These are phyloP conservation scores for Melanotaenia boesemani DNA, from an alignment of 2,797 vertebrate genomes.

Conservation along the genomic window DNA sequence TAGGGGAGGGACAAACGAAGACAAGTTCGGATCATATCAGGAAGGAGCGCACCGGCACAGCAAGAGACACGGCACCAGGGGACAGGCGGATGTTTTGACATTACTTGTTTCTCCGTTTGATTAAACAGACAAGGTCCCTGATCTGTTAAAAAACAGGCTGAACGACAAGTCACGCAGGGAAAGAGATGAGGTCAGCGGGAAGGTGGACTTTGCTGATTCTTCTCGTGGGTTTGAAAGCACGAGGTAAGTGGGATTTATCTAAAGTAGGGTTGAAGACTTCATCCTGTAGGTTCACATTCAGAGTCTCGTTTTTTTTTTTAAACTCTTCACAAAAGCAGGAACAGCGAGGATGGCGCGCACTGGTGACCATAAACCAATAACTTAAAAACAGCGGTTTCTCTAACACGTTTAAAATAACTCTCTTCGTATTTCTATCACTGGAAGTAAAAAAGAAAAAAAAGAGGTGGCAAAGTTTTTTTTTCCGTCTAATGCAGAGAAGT, in stretches of 20 bases:
- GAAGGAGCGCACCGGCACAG: constrained; percentile 57
- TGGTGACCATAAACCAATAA: neutral
- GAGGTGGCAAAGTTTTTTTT: too few species aligned
- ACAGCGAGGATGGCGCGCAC: neutral
- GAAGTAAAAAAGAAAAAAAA: neutral
- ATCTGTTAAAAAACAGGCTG: constrained; percentile 18
- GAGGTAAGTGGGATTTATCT: constrained; percentile 67
- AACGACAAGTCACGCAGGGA: constrained; percentile 23
- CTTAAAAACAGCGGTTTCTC: neutral
- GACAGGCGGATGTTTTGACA: constrained; percentile 25
- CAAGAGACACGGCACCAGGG: constrained; percentile 41
- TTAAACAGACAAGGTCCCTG: constrained; percentile 16
- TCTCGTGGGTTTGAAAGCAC: constrained; percentile 65
- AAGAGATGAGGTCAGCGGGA: constrained; percentile 70
- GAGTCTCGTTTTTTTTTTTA: neutral
- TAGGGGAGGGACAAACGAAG: constrained; percentile 70
- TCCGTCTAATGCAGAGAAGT: neutral
- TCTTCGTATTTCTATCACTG: neutral
- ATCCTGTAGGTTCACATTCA: neutral
- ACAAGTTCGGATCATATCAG: constrained; percentile 63
- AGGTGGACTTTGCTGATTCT: constrained; percentile 74
- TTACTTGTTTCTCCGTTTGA: constrained; percentile 19
- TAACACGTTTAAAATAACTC: neutral
- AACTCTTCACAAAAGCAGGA: neutral
- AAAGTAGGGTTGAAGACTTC: neutral